phyloP scores from a whole-genome alignment of 2,888 invertebrate genomes.

The Neoascia interrupta region DNA sequence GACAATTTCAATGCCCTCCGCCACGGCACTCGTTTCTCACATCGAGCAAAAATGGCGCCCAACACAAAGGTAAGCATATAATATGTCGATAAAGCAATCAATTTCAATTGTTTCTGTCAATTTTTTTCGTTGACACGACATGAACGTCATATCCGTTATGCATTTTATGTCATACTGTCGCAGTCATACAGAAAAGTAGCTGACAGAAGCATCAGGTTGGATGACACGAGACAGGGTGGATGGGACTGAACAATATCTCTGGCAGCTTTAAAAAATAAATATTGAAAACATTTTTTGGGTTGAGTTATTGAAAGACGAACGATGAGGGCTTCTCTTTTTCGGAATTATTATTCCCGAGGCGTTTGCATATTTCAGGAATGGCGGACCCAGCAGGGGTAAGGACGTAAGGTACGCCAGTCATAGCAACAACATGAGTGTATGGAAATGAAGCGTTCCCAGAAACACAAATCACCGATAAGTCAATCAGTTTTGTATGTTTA shows the following conservation, averaged over 20 bases:
- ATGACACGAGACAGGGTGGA: too few relatives aligned
- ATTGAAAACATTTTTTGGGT: too few relatives aligned
- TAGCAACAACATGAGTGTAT: conserved; percentile 53
- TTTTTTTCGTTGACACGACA: not conserved
- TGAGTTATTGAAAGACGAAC: conserved; percentile 10
- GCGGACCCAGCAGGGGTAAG: too few relatives aligned
- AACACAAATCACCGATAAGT: conserved; percentile 46
- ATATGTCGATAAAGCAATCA: not conserved
- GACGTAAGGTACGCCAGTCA: too few relatives aligned
- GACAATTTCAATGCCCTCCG: conserved; percentile 10
- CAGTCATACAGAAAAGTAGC: not conserved
- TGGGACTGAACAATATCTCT: too few relatives aligned
- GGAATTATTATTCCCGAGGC: conserved; percentile 33
- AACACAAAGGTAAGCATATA: not conserved
- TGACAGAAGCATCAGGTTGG: conserved; percentile 13
- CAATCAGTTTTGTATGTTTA: conserved; percentile 45
- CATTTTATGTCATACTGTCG: not conserved
- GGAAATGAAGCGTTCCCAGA: conserved; percentile 47
- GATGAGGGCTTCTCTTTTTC: conserved; percentile 5
- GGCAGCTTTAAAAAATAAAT: too few relatives aligned
- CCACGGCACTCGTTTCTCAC: too few relatives aligned
- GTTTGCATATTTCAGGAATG: conserved; percentile 30
- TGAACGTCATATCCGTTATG: conserved; percentile 26
- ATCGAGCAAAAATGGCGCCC: conserved; percentile 2
- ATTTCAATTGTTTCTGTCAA: conserved; percentile 19